A percentile compares a stretch with the other conserved stretches of the same genome.
phyloP scores from a whole-genome alignment of 2,113 vertebrate genomes.

The Seriola aureovittata region DNA sequence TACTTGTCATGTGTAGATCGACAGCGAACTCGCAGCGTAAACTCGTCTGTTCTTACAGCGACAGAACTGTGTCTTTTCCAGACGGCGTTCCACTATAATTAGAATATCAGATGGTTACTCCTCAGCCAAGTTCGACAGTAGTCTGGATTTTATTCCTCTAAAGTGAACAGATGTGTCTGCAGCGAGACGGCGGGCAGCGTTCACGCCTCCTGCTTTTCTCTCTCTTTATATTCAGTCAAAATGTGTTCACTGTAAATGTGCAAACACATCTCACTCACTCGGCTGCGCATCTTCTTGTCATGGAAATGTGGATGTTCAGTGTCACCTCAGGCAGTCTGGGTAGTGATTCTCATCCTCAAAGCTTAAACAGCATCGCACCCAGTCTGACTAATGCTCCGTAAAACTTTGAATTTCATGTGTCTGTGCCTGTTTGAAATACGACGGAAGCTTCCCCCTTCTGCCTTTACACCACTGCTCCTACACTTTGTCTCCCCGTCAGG shows the following conservation, averaged over 20 bases:
- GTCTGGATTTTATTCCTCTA: background rate
- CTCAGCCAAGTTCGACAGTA: background rate
- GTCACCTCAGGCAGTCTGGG: constrained; percentile 1
- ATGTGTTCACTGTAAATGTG: constrained; percentile 17
- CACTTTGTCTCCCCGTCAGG: constrained; percentile 10
- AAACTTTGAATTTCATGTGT: background rate
- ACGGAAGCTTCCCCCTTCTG: background rate
- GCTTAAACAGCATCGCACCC: background rate
- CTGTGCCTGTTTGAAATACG: background rate
- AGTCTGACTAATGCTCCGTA: background rate
- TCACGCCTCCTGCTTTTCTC: background rate
- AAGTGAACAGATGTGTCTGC: constrained; percentile 28
- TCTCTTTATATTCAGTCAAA: constrained; percentile 17
- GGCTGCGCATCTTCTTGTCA: constrained; percentile 11
- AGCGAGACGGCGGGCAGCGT: background rate
- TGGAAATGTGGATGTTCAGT: constrained; percentile 34
- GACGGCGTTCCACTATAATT: background rate
- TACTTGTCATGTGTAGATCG: background rate
- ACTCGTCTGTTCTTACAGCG: background rate
- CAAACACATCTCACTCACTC: constrained; percentile 10
- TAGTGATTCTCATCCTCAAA: constrained; percentile 3
- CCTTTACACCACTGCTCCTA: background rate
- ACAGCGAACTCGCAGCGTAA: background rate
- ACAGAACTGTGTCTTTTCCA: background rate
- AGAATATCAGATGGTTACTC: background rate